phyloP scores from a whole-genome alignment of 2,888 invertebrate species.

The Harmothoe impar region DNA sequence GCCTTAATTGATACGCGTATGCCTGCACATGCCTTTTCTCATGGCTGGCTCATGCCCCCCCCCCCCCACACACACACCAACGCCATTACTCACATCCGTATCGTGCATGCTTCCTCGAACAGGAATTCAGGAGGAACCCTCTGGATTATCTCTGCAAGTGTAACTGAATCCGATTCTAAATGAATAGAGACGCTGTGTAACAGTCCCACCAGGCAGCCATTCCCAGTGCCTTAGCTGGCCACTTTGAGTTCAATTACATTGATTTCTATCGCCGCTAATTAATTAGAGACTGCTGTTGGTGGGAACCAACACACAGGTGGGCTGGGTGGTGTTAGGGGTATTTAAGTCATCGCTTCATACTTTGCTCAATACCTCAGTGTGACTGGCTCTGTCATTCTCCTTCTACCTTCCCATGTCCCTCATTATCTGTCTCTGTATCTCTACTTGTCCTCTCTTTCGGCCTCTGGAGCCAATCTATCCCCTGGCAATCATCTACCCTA shows the following conservation, averaged over 20 bases:
- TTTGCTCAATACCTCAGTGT: too few relatives aligned
- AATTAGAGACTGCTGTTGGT: constrained; percentile 17
- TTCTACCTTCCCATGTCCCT: too few relatives aligned
- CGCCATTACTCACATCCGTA: too few relatives aligned
- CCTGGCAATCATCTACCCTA: neutral
- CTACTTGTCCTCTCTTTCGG: neutral
- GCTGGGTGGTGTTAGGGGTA: neutral
- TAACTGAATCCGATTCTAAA: neutral
- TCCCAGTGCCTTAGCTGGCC: neutral
- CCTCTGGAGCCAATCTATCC: neutral
- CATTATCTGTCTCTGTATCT: neutral
- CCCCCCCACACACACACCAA: too few relatives aligned
- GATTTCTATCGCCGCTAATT: constrained; percentile 44
- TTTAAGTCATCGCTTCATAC: too few relatives aligned
- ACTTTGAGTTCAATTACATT: constrained; percentile 50
- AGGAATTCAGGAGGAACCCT: too few relatives aligned
- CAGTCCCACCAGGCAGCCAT: neutral
- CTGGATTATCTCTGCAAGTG: neutral
- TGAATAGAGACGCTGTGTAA: neutral
- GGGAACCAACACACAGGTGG: neutral
- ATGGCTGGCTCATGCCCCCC: too few relatives aligned
- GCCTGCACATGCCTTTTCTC: too few relatives aligned
- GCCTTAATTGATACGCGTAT: too few relatives aligned
- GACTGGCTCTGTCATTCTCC: too few relatives aligned
- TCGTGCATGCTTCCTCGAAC: too few relatives aligned